Conservation (phyloP, 2,113 vertebrate genomes). For the Protomyctophum bolini region DNA sequence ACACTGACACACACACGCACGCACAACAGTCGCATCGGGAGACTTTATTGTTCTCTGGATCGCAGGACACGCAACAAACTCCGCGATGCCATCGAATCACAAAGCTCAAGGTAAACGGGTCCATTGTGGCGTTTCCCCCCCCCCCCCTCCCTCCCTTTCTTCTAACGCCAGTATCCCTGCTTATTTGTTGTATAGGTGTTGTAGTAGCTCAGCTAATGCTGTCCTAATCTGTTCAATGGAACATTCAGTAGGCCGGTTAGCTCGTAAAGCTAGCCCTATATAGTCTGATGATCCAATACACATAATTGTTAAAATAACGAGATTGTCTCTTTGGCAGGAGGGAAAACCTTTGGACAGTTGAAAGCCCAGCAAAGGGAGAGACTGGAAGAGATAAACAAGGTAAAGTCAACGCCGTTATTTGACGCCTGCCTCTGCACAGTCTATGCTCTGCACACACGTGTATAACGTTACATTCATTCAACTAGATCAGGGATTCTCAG, state of each 20-base stretch:
- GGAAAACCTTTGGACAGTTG: slow-evolving; percentile 85
- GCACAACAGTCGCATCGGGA: too few species aligned
- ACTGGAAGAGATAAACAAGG: slow-evolving; percentile 91
- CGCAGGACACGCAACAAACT: slow-evolving; percentile 5
- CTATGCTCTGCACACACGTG: not conserved
- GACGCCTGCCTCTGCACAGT: too few species aligned
- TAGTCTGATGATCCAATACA: not conserved
- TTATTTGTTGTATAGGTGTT: not conserved
- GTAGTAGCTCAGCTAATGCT: slow-evolving; percentile 11
- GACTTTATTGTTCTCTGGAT: slow-evolving; percentile 17
- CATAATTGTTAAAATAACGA: slow-evolving; percentile 10
- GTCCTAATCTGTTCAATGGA: slow-evolving; percentile 46
- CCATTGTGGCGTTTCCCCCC: too few species aligned
- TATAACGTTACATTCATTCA: not conserved
- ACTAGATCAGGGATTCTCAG: not conserved
- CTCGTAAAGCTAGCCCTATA: slow-evolving; percentile 9
- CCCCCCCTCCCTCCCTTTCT: not conserved
- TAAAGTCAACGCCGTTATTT: slow-evolving; percentile 42
- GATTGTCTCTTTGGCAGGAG: slow-evolving; percentile 76
- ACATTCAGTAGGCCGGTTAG: slow-evolving; percentile 50
- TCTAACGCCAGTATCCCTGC: not conserved
- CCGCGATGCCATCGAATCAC: slow-evolving; percentile 72
- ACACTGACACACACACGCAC: too few species aligned
- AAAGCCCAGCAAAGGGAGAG: slow-evolving; percentile 86
- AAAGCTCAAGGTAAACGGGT: slow-evolving; percentile 70